These are phyloP conservation scores for Pollenia griseotomentosa DNA, from an alignment of 2,888 invertebrate genomes.

Conservation along the genomic window DNA sequence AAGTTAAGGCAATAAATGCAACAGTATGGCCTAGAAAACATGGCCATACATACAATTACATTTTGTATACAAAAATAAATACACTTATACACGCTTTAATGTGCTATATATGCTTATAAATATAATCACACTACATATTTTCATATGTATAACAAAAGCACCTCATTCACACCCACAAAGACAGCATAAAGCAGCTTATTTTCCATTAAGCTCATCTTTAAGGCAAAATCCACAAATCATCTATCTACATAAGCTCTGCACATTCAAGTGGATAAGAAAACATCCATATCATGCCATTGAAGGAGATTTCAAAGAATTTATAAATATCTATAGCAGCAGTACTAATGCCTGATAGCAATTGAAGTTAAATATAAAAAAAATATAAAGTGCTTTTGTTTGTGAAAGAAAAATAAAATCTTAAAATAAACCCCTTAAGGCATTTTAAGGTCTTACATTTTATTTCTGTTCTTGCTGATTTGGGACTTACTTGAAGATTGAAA, in stretches of 20 bases:
- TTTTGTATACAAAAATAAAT: background rate
- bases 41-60: background rate
- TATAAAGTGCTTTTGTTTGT: background rate
- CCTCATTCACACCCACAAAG: constrained; percentile 4
- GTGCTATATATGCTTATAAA: background rate
- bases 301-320: constrained; percentile 30
- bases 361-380: background rate
- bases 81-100: background rate
- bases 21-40: constrained; percentile 61
- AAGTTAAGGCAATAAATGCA: constrained; percentile 52
- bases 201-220: constrained; percentile 59
- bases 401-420: background rate
- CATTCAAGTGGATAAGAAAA: background rate
- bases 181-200: constrained; percentile 56
- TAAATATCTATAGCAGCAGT: background rate
- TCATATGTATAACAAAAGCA: constrained; percentile 2
- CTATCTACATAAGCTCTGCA: background rate
- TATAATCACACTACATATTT: background rate
- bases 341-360: background rate
- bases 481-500: background rate
- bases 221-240: constrained; percentile 60
- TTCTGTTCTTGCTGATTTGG: background rate
- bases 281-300: background rate
- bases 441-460: background rate
- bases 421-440: constrained; percentile 3